Percentiles rank a stretch among this genome's conserved stretches.
Conservation (phyloP, 2,888 invertebrate species). For the Meta bourneti region DNA sequence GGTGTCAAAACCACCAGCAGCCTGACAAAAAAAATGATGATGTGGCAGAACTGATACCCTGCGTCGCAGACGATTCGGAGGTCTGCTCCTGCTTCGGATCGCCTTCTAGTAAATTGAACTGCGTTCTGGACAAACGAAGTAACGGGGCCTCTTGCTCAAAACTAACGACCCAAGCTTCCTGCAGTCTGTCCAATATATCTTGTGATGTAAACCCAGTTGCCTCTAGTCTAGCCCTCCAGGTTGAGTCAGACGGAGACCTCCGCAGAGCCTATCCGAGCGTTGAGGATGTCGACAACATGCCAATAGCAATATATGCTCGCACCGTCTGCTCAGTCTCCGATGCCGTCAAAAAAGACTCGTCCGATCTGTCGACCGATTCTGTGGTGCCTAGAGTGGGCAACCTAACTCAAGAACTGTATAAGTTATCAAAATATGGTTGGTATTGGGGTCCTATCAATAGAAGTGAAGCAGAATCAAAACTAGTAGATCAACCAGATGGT, state of each 20-base stretch:
- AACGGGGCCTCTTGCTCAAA: conserved; percentile 37
- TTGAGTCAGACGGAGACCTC: conserved; percentile 50
- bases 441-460: conserved; percentile 91
- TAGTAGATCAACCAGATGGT: conserved; percentile 87
- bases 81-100: conserved; percentile 52
- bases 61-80: conserved; percentile 37
- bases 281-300: not conserved
- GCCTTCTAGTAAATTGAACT: conserved; percentile 15
- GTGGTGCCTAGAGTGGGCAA: conserved; percentile 78
- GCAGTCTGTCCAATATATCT: conserved; percentile 56
- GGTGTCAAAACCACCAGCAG: conserved; percentile 64
- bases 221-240: conserved; percentile 59
- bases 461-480: conserved; percentile 86
- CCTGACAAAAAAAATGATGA: conserved; percentile 62
- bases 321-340: conserved; percentile 1
- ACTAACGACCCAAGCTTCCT: conserved; percentile 37
- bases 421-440: conserved; percentile 84
- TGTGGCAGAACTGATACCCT: conserved; percentile 66
- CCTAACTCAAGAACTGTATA: conserved; percentile 82
- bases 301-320: conserved; percentile 36
- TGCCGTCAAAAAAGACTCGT: not conserved
- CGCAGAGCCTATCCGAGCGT: not conserved
- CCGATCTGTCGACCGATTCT: not conserved
- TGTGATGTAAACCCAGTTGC: conserved; percentile 38
- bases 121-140: not conserved